Conservation (phyloP, 2,888 invertebrate species). For the Plebejus anna region DNA sequence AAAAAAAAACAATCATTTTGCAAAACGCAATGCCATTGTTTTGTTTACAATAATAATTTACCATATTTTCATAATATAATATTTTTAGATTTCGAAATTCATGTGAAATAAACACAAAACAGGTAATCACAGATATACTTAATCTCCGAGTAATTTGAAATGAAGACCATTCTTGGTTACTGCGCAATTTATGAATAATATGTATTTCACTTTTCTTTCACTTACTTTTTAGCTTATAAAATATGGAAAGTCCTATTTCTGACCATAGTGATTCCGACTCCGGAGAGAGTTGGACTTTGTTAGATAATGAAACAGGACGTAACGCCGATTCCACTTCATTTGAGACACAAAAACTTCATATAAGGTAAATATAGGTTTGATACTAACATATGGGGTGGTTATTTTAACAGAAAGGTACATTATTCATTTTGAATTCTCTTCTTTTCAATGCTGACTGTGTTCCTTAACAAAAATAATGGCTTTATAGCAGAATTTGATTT, state of each 20-base stretch:
- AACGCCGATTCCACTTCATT: constrained; percentile 46
- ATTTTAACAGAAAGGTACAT: not conserved
- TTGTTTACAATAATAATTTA: constrained; percentile 7
- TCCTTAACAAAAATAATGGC: not conserved
- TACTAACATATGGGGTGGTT: not conserved
- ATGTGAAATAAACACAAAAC: not conserved
- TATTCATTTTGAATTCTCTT: not conserved
- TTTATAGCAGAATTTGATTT: too few species aligned
- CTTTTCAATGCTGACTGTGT: not conserved
- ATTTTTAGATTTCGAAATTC: constrained; percentile 9
- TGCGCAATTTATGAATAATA: not conserved
- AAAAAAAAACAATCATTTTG: constrained; percentile 11
- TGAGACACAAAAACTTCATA: constrained; percentile 48
- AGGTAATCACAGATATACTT: not conserved
- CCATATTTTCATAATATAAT: not conserved
- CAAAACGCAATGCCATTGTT: constrained; percentile 22
- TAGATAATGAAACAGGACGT: constrained; percentile 54
- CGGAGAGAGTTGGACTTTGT: constrained; percentile 73
- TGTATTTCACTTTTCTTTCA: not conserved
- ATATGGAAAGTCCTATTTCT: constrained; percentile 61
- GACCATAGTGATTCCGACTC: constrained; percentile 77
- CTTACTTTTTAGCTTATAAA: constrained; percentile 32
- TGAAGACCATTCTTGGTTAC: not conserved
- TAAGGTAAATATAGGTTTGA: constrained; percentile 45
- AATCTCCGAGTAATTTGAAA: not conserved